phyloP scores from a whole-genome alignment of 2,113 vertebrate genomes.

The Phylloscopus trochiloides region DNA sequence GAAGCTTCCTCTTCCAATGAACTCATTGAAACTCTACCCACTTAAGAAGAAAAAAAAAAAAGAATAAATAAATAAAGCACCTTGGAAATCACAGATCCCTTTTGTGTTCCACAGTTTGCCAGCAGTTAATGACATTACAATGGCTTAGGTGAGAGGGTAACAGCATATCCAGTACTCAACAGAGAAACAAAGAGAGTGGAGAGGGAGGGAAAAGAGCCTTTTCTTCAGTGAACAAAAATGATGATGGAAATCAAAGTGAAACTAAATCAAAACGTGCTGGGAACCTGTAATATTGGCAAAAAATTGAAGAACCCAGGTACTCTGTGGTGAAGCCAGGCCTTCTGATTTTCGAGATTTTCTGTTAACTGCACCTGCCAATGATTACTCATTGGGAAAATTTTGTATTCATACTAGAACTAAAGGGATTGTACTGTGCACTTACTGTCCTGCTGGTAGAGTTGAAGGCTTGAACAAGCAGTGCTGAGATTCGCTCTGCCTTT shows the following conservation, averaged over 20 bases:
- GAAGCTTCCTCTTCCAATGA: not conserved
- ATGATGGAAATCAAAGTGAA: not conserved
- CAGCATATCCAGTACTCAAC: not conserved
- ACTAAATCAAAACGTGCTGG: not conserved
- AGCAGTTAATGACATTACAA: not conserved
- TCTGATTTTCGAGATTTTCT: not conserved
- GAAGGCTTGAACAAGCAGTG: not conserved
- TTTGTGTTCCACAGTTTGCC: not conserved
- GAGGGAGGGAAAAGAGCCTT: not conserved
- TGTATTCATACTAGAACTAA: not conserved
- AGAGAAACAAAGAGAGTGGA: not conserved
- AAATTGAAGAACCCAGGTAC: not conserved
- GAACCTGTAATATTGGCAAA: not conserved
- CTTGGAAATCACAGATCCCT: not conserved
- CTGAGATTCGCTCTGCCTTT: not conserved
- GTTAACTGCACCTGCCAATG: not conserved
- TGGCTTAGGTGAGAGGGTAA: not conserved
- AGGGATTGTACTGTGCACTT: not conserved
- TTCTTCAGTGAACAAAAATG: not conserved
- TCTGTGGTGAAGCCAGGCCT: not conserved
- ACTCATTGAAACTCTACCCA: fast-evolving
- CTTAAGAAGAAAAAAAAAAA: not conserved
- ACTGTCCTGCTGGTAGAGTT: not conserved
- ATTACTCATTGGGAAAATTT: not conserved
- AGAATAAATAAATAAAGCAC: not conserved